These are phyloP conservation scores for Macrosoma leucophasiata DNA, from an alignment of 2,888 invertebrate species.

Conservation along the genomic window DNA sequence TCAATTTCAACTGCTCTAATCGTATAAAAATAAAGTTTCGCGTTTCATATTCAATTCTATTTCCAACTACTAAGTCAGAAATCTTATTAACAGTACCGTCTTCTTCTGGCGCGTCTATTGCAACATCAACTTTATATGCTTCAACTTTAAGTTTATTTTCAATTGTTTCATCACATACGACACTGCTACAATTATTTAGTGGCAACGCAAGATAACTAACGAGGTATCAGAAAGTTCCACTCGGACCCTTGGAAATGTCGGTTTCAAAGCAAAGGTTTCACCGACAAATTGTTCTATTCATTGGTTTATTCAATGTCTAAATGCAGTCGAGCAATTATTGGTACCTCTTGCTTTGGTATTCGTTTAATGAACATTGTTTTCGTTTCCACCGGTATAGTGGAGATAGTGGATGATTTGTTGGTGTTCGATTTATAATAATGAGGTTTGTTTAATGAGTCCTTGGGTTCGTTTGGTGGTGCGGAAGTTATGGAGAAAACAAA, in stretches of 20 bases:
- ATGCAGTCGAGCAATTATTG: conserved; percentile 51
- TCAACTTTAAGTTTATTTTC: conserved; percentile 26
- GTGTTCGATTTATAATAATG: conserved; percentile 36
- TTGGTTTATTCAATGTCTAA: conserved; percentile 48
- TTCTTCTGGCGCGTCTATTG: conserved; percentile 7
- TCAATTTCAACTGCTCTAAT: conserved; percentile 26
- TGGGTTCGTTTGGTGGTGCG: too few species aligned
- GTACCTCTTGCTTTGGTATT: conserved; percentile 58
- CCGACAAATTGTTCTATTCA: conserved; percentile 71
- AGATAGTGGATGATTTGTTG: conserved; percentile 57
- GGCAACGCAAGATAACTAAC: conserved; percentile 61
- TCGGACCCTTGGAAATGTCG: conserved; percentile 63
- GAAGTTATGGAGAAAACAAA: too few species aligned
- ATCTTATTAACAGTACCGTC: conserved; percentile 32
- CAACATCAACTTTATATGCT: conserved; percentile 28
- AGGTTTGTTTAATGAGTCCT: too few species aligned
- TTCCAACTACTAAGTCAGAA: conserved; percentile 40
- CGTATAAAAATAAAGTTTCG: conserved; percentile 30
- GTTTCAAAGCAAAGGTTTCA: conserved; percentile 46
- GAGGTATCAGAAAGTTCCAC: conserved; percentile 60
- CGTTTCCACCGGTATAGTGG: conserved; percentile 51
- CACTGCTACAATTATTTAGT: conserved; percentile 67
- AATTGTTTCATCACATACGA: conserved; percentile 23
- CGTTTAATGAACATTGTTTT: conserved; percentile 72
- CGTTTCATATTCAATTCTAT: conserved; percentile 45